Evolutionary conservation across 1,140 invertebrate species (phyloP).

Genomic region (Ephestia elutella): DNA sequence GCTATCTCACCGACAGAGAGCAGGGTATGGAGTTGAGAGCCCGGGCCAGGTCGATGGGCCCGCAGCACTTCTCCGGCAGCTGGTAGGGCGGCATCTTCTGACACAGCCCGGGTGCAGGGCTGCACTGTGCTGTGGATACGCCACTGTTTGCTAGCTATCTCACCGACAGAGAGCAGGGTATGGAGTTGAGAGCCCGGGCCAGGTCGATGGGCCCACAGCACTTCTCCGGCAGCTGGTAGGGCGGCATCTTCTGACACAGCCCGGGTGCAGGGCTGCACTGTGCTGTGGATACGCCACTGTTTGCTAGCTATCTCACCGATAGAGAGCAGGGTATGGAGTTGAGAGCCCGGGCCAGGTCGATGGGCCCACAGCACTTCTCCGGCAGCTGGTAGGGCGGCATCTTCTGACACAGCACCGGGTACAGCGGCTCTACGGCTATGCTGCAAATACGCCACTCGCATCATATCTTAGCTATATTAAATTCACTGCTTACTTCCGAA

Average conservation of each 20-base stretch:
- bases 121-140: constrained; percentile 84
- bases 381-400: constrained; percentile 68
- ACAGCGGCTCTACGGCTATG: constrained; percentile 92
- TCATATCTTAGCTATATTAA: not conserved
- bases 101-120: constrained; percentile 87
- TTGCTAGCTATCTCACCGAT: constrained; percentile 71
- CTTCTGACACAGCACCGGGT: constrained; percentile 79
- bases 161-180: constrained; percentile 91
- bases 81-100: constrained; percentile 72
- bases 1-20: constrained; percentile 88
- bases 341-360: constrained; percentile 86
- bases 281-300: constrained; percentile 72
- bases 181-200: constrained; percentile 86
- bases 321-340: constrained; percentile 93
- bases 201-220: constrained; percentile 87
- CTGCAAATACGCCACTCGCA: constrained; percentile 67
- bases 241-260: constrained; percentile 71
- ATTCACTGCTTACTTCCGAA: no score
- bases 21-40: constrained; percentile 91
- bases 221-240: constrained; percentile 59
- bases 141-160: constrained; percentile 20
- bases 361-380: constrained; percentile 79
- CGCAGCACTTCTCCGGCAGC: constrained; percentile 70
- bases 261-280: constrained; percentile 95
- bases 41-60: constrained; percentile 89